phyloP scores from a whole-genome alignment of 2,113 vertebrate species.

The Coracopsis vasa region DNA sequence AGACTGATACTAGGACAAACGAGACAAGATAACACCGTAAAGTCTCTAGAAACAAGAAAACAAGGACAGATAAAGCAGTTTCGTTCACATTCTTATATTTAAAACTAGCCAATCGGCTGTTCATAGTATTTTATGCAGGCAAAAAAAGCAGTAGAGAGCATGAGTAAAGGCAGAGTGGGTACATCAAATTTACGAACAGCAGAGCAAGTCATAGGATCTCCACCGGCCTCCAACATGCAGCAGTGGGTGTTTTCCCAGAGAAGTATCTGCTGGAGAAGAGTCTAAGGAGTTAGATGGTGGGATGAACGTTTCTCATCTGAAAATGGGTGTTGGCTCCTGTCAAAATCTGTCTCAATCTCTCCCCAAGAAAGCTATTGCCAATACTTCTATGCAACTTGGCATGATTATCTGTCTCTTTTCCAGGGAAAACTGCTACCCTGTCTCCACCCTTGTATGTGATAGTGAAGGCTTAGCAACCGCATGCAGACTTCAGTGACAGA shows the following conservation, averaged over 20 bases:
- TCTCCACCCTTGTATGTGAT: conserved; percentile 46
- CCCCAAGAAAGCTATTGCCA: conserved; percentile 22
- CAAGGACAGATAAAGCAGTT: neutral
- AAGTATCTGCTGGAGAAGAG: neutral
- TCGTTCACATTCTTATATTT: rapidly evolving
- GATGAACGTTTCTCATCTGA: neutral
- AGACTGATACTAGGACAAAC: neutral
- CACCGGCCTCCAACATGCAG: neutral
- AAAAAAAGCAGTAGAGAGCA: neutral
- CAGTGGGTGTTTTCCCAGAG: conserved; percentile 34
- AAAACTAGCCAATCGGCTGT: neutral
- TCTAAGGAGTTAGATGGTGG: neutral
- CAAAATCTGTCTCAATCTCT: conserved; percentile 19
- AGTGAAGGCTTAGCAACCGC: neutral
- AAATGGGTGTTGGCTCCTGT: conserved; percentile 46
- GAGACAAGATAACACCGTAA: neutral
- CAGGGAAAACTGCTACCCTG: conserved; percentile 48
- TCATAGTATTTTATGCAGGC: neutral
- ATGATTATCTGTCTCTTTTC: neutral
- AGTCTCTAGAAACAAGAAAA: neutral
- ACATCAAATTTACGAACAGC: neutral
- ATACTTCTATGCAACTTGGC: conserved; percentile 16
- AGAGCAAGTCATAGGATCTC: neutral
- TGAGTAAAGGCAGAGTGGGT: neutral
- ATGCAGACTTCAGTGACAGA: neutral